phyloP scores from a whole-genome alignment of 2,113 vertebrate genomes.

The Boulengeromyrus knoepffleri region DNA sequence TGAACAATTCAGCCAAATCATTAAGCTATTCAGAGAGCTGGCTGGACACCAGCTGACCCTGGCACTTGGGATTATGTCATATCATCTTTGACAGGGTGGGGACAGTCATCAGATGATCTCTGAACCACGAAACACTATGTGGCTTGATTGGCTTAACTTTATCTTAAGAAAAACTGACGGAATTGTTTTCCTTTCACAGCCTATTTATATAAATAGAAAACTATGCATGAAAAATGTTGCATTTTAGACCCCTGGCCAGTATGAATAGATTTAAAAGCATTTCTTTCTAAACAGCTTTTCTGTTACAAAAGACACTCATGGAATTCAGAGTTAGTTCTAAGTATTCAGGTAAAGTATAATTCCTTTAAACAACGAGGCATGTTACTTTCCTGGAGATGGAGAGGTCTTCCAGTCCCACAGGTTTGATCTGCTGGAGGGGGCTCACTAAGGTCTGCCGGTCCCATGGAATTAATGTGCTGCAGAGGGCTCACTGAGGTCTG shows the following conservation, averaged over 20 bases:
- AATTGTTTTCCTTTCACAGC: not conserved
- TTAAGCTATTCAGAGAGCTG: not conserved
- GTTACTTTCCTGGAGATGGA: not conserved
- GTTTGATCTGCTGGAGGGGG: no score
- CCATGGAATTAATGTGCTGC: not conserved
- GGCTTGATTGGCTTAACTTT: not conserved
- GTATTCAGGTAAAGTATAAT: not conserved
- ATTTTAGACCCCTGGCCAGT: not conserved
- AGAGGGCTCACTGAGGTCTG: not conserved
- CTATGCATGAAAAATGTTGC: not conserved
- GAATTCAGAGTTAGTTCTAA: not conserved
- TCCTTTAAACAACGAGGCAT: not conserved
- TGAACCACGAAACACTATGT: not conserved
- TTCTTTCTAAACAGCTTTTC: not conserved
- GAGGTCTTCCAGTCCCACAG: not conserved
- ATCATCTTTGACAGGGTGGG: not conserved
- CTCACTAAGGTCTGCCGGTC: no score
- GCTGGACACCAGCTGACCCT: not conserved
- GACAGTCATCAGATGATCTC: not conserved
- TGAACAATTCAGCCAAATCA: not conserved
- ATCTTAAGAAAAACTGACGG: not conserved
- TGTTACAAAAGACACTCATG: not conserved
- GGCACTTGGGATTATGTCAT: not conserved
- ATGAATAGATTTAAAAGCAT: not conserved
- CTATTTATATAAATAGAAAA: not conserved